These are phyloP conservation scores for Myoxocephalus aenaeus DNA, from an alignment of 2,797 vertebrate genomes.

Conservation along the genomic window DNA sequence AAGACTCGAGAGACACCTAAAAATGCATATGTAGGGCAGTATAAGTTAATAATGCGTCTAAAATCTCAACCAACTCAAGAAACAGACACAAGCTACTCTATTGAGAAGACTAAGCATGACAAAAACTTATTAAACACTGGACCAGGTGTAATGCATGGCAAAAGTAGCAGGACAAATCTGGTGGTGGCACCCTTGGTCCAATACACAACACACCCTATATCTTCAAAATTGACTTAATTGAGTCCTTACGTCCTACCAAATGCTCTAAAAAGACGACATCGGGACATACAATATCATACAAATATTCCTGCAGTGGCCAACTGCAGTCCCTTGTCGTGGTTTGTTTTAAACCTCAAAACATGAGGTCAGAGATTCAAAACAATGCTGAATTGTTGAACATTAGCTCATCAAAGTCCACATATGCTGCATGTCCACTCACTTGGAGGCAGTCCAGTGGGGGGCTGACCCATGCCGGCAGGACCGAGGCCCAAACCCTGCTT, in stretches of 20 bases:
- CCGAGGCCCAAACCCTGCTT: constrained; percentile 91
- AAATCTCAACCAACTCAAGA: background rate
- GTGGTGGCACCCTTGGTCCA: background rate
- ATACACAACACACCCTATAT: background rate
- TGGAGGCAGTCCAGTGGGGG: constrained; percentile 87
- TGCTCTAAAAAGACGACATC: background rate
- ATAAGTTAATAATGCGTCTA: background rate
- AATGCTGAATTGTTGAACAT: constrained; percentile 8
- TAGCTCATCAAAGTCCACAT: constrained; percentile 16
- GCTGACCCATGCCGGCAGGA: constrained; percentile 74
- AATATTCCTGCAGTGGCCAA: background rate
- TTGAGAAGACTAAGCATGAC: too few relatives aligned
- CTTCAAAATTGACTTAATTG: background rate
- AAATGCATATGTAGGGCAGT: background rate
- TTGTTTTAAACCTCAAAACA: background rate
- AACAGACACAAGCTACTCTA: background rate
- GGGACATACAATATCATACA: background rate
- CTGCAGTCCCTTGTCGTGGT: background rate
- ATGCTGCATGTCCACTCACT: constrained; percentile 84
- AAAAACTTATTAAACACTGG: too few relatives aligned
- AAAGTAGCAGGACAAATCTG: background rate
- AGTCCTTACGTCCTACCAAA: background rate
- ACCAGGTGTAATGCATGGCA: background rate
- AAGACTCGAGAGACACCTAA: background rate
- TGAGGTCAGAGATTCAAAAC: background rate